Evolutionary conservation across 1,140 invertebrate genomes (phyloP), one percentile per base, ranked within the genome.

Genomic region (Sipha flava): DNA sequence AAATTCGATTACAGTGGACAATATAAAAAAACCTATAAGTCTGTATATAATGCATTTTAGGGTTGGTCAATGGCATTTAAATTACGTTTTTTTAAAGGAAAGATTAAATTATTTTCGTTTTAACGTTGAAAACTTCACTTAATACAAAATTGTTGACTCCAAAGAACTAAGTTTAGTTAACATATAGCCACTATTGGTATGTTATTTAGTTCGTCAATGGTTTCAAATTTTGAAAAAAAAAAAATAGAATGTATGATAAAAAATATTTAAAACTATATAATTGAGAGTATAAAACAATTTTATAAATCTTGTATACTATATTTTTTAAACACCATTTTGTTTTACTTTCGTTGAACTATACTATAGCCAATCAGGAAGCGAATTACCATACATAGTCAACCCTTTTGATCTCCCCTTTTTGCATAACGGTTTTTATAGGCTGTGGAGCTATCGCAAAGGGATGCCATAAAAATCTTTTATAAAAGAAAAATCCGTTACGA

Each of bases 371-470:
- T 77, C 73, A 23, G 73, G 34, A 43, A 43, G 43, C 34, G 47
- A 54, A 75, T 75, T 75, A 59, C 52, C 73, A 77, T 77, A 43
- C 1, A 23, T 47, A 47, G 6, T 70, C 34, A 77, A 77, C 73
- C 73, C 73, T 77, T 59, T 43, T 7, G 23, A 40, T 59, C 52
- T 26, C 73, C 73, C 73, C 52, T 59, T 77, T 77, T 77, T 77
- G 72, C 73, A 77, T 77, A 77, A 77, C 73, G 73, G 73, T 77
- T 77, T 77, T 77, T 77, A 77, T 77, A 77, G 73, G 73, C 16
- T 43, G 6, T 31, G 18, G 6, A 4, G 31, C 14, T 40, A 59
- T 37, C 23, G 3, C 14, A 29, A 37, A 52, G 70, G 70, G 34
- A 59, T 29, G 3, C 5, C 34, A 34, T 75, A 2, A 1, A 18